phyloP scores from a whole-genome alignment of 2,888 invertebrate species.

The Heliconius cydno region DNA sequence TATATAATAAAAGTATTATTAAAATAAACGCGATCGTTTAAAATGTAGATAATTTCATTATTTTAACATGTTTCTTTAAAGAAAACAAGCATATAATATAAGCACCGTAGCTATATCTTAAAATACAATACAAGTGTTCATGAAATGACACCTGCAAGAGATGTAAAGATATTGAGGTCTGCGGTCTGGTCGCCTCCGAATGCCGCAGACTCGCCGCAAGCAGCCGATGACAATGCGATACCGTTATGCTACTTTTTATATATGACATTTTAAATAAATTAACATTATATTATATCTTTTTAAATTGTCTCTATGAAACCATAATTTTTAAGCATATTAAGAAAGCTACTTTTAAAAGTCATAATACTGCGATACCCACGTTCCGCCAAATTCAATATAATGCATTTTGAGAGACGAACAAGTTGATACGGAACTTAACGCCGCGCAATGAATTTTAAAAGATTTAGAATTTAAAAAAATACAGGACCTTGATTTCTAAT shows the following conservation, averaged over 20 bases:
- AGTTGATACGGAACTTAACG: too few species aligned
- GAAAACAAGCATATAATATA: too few species aligned
- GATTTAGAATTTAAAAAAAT: not conserved
- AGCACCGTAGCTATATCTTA: not conserved
- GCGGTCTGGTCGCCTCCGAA: slow-evolving; percentile 37
- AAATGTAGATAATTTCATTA: too few species aligned
- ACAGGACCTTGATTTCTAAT: too few species aligned
- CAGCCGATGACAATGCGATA: slow-evolving; percentile 36
- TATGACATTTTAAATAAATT: not conserved
- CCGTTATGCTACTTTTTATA: slow-evolving; percentile 26
- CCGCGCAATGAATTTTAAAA: not conserved
- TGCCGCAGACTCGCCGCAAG: slow-evolving; percentile 32
- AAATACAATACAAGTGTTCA: slow-evolving; percentile 51
- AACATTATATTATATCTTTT: not conserved
- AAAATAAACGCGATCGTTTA: too few species aligned
- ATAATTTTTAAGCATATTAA: not conserved
- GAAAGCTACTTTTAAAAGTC: too few species aligned
- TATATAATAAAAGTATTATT: too few species aligned
- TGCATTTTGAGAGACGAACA: too few species aligned
- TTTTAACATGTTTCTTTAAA: too few species aligned
- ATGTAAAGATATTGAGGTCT: slow-evolving; percentile 58
- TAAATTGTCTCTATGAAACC: not conserved
- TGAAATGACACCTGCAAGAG: slow-evolving; percentile 51
- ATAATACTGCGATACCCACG: too few species aligned
- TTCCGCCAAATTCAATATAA: too few species aligned